A percentile compares a stretch with the other conserved stretches of the same genome.
These are phyloP conservation scores for Cyanistes caeruleus DNA, from an alignment of 2,113 vertebrate species.

Conservation along the genomic window DNA sequence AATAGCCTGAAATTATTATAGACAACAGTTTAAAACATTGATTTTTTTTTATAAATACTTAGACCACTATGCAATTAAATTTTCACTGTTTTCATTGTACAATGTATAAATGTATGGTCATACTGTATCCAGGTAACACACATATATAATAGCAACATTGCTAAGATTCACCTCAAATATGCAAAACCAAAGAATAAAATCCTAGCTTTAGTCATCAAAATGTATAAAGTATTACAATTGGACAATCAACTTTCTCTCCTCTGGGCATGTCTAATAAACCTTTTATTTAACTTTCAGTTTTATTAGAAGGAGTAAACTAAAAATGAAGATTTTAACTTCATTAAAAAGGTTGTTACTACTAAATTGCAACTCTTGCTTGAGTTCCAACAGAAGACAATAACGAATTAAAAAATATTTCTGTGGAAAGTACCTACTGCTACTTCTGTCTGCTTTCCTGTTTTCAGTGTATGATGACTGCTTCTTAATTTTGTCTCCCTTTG, in stretches of 20 bases:
- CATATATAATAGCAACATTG: neutral
- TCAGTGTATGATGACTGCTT: neutral
- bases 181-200: neutral
- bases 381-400: neutral
- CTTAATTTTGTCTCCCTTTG: neutral
- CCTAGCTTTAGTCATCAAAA: neutral
- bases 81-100: neutral
- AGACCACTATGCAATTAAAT: neutral
- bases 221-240: neutral
- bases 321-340: neutral
- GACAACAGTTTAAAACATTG: neutral
- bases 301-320: neutral
- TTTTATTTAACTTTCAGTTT: neutral
- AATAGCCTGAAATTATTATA: neutral
- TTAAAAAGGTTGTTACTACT: neutral
- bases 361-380: neutral
- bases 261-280: neutral
- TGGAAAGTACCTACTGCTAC: neutral
- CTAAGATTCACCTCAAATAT: neutral
- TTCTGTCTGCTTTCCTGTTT: neutral
- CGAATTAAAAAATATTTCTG: neutral
- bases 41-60: neutral
- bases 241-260: neutral
- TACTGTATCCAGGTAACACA: neutral
- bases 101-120: neutral